phyloP scores from a whole-genome alignment of 2,113 vertebrate genomes.

The Suncus etruscus region DNA sequence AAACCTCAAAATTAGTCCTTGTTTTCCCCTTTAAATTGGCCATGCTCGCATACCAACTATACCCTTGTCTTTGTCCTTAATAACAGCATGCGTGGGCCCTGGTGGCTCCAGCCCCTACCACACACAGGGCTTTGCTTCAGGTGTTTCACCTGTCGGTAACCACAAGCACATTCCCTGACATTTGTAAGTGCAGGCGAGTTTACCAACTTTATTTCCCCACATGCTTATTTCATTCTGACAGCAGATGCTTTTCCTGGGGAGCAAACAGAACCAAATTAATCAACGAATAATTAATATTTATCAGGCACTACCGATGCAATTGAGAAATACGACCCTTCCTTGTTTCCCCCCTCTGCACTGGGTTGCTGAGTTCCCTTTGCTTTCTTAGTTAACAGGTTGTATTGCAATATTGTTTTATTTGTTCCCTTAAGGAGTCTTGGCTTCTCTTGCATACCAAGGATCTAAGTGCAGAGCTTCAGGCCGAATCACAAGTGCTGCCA shows the following conservation, averaged over 20 bases:
- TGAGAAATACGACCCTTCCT: constrained; percentile 33
- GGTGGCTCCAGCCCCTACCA: constrained; percentile 16
- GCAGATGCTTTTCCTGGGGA: constrained; percentile 73
- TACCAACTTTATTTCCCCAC: background rate
- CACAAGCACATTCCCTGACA: background rate
- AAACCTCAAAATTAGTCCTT: background rate
- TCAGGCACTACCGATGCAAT: constrained; percentile 38
- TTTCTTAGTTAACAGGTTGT: background rate
- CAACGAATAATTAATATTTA: constrained; percentile 66
- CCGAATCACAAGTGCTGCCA: background rate
- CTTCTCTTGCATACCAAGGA: background rate
- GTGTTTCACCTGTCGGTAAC: background rate
- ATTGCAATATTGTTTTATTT: background rate
- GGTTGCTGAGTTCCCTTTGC: background rate
- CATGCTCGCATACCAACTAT: background rate
- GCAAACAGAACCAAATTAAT: constrained; percentile 56
- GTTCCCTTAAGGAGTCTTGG: background rate
- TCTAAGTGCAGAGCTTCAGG: background rate
- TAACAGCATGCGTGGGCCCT: background rate
- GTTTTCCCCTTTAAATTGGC: background rate
- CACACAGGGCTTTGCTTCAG: background rate
- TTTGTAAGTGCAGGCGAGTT: background rate
- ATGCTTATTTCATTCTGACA: constrained; percentile 13
- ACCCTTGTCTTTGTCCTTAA: background rate
- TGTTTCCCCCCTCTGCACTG: background rate